Evolutionary conservation across 1,140 invertebrate species (phyloP).

Genomic region (Atta texana): DNA sequence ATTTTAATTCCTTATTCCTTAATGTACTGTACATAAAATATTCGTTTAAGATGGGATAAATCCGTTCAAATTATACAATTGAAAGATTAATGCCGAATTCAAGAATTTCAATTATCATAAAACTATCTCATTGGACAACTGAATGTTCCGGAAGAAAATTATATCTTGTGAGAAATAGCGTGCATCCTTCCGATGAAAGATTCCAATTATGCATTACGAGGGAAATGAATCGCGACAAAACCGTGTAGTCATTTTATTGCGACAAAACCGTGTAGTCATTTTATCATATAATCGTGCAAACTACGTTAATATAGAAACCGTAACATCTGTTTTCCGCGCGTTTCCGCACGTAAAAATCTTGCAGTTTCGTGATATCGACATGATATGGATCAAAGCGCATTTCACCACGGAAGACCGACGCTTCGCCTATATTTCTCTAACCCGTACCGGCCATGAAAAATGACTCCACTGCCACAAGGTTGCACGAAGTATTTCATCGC

Average conservation of each 20-base stretch:
- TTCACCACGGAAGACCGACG: slow-evolving; percentile 10
- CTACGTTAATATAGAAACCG: neutral
- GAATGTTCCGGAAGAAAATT: slow-evolving; percentile 3
- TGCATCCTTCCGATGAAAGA: slow-evolving; percentile 4
- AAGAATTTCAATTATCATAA: neutral
- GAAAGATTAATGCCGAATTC: slow-evolving; percentile 9
- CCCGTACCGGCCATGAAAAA: slow-evolving; percentile 36
- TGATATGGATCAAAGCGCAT: slow-evolving; percentile 28
- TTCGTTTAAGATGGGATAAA: neutral
- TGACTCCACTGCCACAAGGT: slow-evolving; percentile 22
- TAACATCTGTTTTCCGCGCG: neutral
- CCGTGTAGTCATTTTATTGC: neutral
- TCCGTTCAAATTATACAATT: neutral
- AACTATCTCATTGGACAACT: neutral
- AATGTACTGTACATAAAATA: neutral
- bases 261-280: neutral
- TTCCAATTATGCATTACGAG: slow-evolving; percentile 6
- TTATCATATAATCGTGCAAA: neutral
- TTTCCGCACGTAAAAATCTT: neutral
- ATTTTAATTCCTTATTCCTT: neutral
- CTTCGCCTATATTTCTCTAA: slow-evolving; percentile 36
- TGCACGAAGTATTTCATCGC: slow-evolving; percentile 9
- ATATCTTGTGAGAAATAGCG: neutral
- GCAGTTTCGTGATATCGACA: slow-evolving; percentile 17
- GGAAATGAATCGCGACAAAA: slow-evolving; percentile 4